A percentile compares a stretch with the other conserved stretches of the same genome.
phyloP scores from a whole-genome alignment of 1,140 invertebrate species.

The Zaprionus taronus region DNA sequence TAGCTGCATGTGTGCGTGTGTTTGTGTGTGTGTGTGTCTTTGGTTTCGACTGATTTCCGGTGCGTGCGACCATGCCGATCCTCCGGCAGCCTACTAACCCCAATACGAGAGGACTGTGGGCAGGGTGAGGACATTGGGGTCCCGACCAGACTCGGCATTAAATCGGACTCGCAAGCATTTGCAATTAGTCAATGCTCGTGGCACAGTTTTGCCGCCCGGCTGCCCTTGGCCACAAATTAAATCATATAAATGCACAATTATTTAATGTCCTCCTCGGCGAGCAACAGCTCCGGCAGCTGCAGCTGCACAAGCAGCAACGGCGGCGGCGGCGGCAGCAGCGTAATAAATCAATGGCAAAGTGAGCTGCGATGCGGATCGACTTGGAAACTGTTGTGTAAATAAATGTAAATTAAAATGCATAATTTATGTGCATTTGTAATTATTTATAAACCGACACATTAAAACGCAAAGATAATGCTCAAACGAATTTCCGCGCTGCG shows the following conservation, averaged over 20 bases:
- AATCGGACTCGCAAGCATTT: conserved; percentile 41
- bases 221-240: conserved; percentile 78
- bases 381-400: conserved; percentile 71
- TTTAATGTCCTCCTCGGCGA: conserved; percentile 61
- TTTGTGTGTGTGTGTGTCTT: conserved; percentile 13
- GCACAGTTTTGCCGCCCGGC: conserved; percentile 49
- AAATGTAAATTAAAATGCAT: conserved; percentile 83
- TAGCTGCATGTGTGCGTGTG: conserved; percentile 2
- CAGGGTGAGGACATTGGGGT: background rate
- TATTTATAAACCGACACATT: conserved; percentile 83
- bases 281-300: background rate
- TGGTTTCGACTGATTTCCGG: conserved; percentile 38
- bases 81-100: conserved; percentile 68
- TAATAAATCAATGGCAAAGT: conserved; percentile 46
- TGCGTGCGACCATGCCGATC: conserved; percentile 31
- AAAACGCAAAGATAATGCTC: conserved; percentile 75
- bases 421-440: conserved; percentile 79
- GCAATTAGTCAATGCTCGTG: conserved; percentile 73
- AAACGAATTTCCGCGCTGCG: conserved; percentile 22
- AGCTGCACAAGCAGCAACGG: background rate
- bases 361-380: conserved; percentile 50
- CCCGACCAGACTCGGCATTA: conserved; percentile 5
- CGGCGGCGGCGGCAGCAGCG: background rate
- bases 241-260: conserved; percentile 82
- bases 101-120: conserved; percentile 21